These are phyloP conservation scores for Coreius guichenoti DNA, from an alignment of 2,797 vertebrate species.

Conservation along the genomic window DNA sequence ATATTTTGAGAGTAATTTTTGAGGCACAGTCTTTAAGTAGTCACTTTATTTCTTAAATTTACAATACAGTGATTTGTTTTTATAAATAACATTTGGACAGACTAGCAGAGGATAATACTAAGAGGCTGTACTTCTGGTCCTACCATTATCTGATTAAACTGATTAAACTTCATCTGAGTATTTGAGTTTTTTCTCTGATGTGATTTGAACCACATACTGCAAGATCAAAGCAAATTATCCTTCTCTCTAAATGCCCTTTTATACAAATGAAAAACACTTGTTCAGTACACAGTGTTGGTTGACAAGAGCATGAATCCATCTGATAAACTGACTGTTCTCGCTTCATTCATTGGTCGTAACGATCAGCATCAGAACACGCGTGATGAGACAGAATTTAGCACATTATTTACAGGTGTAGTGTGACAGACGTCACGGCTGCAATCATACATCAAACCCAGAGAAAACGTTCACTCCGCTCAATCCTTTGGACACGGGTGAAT, in stretches of 20 bases:
- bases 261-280: neutral
- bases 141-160: constrained; percentile 1
- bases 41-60: constrained; percentile 38
- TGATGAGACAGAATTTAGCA: constrained; percentile 12
- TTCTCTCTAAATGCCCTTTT: neutral
- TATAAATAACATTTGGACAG: constrained; percentile 34
- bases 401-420: constrained; percentile 43
- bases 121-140: neutral
- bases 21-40: constrained; percentile 1
- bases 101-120: constrained; percentile 31
- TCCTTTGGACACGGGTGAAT: neutral
- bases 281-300: neutral
- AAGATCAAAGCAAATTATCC: neutral
- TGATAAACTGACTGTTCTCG: constrained; percentile 34
- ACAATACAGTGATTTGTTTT: constrained; percentile 35
- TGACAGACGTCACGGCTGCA: constrained; percentile 9
- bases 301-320: constrained; percentile 1
- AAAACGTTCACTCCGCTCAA: constrained; percentile 12
- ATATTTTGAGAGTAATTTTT: neutral
- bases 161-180: constrained; percentile 7
- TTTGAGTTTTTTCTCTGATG: constrained; percentile 4
- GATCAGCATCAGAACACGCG: constrained; percentile 45
- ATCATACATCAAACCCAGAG: neutral
- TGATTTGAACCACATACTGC: neutral
- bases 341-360: constrained; percentile 46